Conservation (phyloP, 2,113 vertebrate genomes). For the Bettongia penicillata region DNA sequence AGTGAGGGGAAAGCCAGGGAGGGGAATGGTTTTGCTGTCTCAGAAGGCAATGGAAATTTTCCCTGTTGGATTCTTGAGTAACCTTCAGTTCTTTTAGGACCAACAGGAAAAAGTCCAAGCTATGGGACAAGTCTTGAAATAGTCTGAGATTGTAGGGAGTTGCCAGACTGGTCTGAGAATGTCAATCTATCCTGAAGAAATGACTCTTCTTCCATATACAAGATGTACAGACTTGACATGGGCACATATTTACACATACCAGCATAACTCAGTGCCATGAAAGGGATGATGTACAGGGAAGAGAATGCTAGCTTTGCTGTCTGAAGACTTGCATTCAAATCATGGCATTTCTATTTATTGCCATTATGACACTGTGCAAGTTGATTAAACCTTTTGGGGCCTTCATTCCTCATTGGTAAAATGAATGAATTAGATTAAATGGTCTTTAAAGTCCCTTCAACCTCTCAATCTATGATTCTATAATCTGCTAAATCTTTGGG, state of each 20-base stretch:
- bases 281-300: not conserved
- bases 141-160: not conserved
- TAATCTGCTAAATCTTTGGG: too few relatives aligned
- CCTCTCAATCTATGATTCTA: too few relatives aligned
- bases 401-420: too few relatives aligned
- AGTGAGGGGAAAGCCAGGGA: constrained; percentile 49
- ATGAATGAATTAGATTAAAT: too few relatives aligned
- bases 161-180: not conserved
- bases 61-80: not conserved
- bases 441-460: too few relatives aligned
- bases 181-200: not conserved
- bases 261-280: not conserved
- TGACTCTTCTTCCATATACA: not conserved
- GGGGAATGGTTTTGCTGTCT: not conserved
- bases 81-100: constrained; percentile 13
- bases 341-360: too few relatives aligned
- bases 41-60: not conserved
- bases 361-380: too few relatives aligned
- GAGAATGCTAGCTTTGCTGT: not conserved
- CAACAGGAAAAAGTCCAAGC: not conserved
- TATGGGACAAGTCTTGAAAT: constrained; percentile 21
- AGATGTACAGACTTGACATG: not conserved
- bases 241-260: not conserved
- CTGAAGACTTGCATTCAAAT: not conserved
- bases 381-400: too few relatives aligned